Evolutionary conservation across 2,113 vertebrate genomes (phyloP), one percentile per base, ranked within the genome.

Genomic region (Tragelaphus buxtoni): DNA sequence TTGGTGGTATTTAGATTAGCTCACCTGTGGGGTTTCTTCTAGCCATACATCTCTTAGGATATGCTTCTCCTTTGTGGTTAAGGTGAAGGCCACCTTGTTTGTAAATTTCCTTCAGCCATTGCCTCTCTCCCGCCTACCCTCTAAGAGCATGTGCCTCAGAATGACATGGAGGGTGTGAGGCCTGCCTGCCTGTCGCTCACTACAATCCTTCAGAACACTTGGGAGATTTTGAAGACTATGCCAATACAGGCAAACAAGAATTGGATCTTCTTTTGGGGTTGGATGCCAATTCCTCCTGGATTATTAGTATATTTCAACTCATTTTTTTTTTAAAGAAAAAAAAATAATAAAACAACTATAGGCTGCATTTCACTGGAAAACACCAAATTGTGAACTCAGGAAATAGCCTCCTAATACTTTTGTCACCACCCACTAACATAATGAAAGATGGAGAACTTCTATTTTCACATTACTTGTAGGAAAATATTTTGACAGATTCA

Each of bases 401-500:
- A 97, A 98, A 92, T 97, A 97, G 83, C 93, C 92, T 98, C 97
- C 61, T 93, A 95, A 97, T 96, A 74, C 88, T 97, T 96, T 98
- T 97, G 96, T 98, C 88, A 91, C 85, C 90, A 97, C 84, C 95
- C 94, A 97, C 93, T 98, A 97, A 97, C 97, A 94, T 93, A 93
- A 97, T 97, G 96, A 98, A 98, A 98, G 98, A 97, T 82, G 47
- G 88, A 98, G 63, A 97, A 98, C 87, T 98, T 98, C 85, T 98
- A 90, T 98, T 98, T 98, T 98, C 92, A 79, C 92, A 96, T 98
- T 98, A 96, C 88, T 98, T 98, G 92, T 96, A 97, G 91, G 97
- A 98, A 98, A 99, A 98, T 98, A 98, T 99, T 99, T 99, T 98
- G 98, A 98, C 86, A 97, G 96, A 94, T 98, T 98, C 97, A 98